Base-by-base conservation (phyloP, 2,888 invertebrate genomes). In the Ischnus inquisitorius region DNA sequence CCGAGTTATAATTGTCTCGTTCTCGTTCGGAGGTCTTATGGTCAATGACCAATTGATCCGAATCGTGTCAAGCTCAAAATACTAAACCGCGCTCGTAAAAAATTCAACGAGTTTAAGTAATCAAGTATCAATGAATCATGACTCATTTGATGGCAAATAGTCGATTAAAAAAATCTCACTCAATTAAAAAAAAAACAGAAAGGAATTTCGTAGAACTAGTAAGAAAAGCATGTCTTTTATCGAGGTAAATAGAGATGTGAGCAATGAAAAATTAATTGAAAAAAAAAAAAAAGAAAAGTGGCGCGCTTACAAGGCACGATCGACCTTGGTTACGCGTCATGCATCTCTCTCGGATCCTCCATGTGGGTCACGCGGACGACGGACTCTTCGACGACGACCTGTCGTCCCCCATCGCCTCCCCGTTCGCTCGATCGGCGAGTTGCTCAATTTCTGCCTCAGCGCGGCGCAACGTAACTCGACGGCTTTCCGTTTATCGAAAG, bases 311-410 rank as follows among this genome's bases (percentile, higher is more conserved):
- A 76, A 85, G 85, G 83, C 87, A 88, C 88, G 86, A 86, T 85
- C 88, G 88, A 85, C 90, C 89, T 88, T 90, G 88, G 89, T 90
- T 28, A 88, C 88, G 87, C 87, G 87, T 87, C 88, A 79, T 75
- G 88, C 87, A 88, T 88, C 86, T 86, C 78, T 72, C 65, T 60
- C 82, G 64, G 60, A n/a, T 75, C 60, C 68, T 48, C 71, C 83
- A 87, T 88, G 85, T 87, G 83, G 88, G 88, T 88, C 86, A 87
- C 65, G 79, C 82, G 85, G 79, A 78, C 80, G 86, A 83, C 69
- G 82, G 75, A 85, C 83, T 84, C 74, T 85, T 78, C 83, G 46
- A 83, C 81, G 82, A 71, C 79, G 67, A 77, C 79, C 82, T 65
- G 79, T 69, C n/a, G 72, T 72, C 65, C 65, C 62, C 69, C 25